Evolutionary conservation across 23 tunicate genomes (phyloP), one percentile per base, ranked within the genome.

Genomic region (Ascidia mentula): DNA sequence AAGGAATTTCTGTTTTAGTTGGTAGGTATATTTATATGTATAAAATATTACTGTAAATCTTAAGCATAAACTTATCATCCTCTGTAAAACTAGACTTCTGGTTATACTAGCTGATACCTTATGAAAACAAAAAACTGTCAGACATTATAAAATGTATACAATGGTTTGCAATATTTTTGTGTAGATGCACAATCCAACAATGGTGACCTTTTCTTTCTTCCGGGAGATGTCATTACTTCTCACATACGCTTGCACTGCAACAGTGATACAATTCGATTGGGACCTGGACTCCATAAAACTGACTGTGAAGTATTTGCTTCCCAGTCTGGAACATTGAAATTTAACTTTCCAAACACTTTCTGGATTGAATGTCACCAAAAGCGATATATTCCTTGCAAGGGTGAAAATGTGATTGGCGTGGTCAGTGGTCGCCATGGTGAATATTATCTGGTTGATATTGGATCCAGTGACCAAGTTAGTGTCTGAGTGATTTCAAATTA

Each of bases 341-440:
- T 74, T 72, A 85, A 76, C 20, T 26, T 31, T 13, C 96, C 96
- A 1, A 78, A 70, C 45, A 86, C 84, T 30, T 91, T 82, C 37
- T 86, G 90, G 97, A 87, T 91, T 0, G 90, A 91, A 46, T 76
- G 85, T 59, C 85, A 86, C 60, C 97, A 91, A 59, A 91, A 86
- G 77, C 76, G 97, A 72, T 91, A 91, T 73, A 81, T 91, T 61
- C 88, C 97, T 8, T 45, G 76, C 22, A 86, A 77, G 77, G 85
- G 85, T 70, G 97, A 91, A 60, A 82, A 77, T 72, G 97, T 91
- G 24, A 38, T 91, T 78, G 97, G 97, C 35, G 97, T 91, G 72
- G 76, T 91, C 3, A 82, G 85, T 39, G 79, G 84, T 6, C 79
- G 76, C 72, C 81, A 89, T 34, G 97, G 97, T 31, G 97, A 91